Conservation (phyloP, 2,888 invertebrate species). For the Willowsia nigromaculata region DNA sequence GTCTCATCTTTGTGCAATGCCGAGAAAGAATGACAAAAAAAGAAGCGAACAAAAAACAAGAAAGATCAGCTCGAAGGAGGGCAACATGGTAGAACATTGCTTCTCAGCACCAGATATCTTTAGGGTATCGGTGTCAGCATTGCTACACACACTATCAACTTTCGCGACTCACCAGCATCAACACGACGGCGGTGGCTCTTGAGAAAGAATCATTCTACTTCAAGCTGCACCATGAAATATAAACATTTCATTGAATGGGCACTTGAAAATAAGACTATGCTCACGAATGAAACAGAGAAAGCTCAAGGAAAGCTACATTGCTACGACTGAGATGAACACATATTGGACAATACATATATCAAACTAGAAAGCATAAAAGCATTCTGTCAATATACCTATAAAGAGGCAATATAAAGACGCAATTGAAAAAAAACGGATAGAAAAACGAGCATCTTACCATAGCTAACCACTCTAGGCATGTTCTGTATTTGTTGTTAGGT, state of each 20-base stretch:
- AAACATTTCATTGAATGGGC: not conserved
- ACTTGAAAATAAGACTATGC: conserved; percentile 4
- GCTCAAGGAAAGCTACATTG: not conserved
- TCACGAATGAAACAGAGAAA: not conserved
- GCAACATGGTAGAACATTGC: not conserved
- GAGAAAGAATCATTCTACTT: not conserved
- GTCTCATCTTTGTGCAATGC: not conserved
- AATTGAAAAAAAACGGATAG: too few relatives aligned
- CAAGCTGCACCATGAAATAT: not conserved
- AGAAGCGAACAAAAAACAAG: not conserved
- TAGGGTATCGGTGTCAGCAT: conserved; percentile 2
- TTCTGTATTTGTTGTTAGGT: too few relatives aligned
- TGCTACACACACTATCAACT: conserved; percentile 3
- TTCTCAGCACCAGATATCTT: not conserved
- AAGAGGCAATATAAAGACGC: too few relatives aligned
- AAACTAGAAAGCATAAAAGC: too few relatives aligned
- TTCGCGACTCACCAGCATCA: not conserved
- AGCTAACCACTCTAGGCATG: too few relatives aligned
- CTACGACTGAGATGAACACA: not conserved
- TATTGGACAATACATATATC: too few relatives aligned
- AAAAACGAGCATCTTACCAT: too few relatives aligned
- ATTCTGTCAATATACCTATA: too few relatives aligned
- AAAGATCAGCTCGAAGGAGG: not conserved
- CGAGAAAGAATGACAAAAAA: not conserved
- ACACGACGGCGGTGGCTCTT: not conserved